Percentiles rank a stretch among this genome's conserved stretches.
These are phyloP conservation scores for Heliconius congener DNA, from an alignment of 1,140 invertebrate species.

Conservation along the genomic window DNA sequence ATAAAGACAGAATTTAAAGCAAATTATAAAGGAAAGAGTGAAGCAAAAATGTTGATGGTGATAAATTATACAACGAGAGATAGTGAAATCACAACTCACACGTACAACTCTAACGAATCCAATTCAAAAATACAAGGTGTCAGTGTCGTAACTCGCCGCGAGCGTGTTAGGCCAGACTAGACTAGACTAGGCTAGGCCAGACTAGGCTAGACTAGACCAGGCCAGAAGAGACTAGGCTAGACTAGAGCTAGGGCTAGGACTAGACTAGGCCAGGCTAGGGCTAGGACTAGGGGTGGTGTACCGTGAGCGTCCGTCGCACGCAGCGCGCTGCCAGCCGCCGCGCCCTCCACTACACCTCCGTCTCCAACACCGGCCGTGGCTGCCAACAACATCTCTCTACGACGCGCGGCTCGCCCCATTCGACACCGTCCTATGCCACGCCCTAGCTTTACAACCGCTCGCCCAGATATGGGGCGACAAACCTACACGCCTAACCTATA, in stretches of 20 bases:
- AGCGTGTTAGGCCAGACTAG: slow-evolving; percentile 27
- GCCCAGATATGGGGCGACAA: slow-evolving; percentile 55
- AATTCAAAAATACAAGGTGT: slow-evolving; percentile 18
- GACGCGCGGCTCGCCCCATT: slow-evolving; percentile 74
- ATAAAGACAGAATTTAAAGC: slow-evolving; percentile 13
- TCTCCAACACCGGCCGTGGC: slow-evolving; percentile 78
- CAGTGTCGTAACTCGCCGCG: slow-evolving; percentile 46
- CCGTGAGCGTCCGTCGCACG: slow-evolving; percentile 69
- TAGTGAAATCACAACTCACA: slow-evolving; percentile 19
- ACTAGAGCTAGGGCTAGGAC: slow-evolving; percentile 32
- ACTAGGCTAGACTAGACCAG: slow-evolving; percentile 5
- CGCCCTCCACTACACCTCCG: slow-evolving; percentile 80
- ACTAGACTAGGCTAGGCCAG: slow-evolving; percentile 2
- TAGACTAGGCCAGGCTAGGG: slow-evolving; percentile 25
- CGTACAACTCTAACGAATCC: slow-evolving; percentile 19
- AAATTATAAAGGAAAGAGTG: not conserved
- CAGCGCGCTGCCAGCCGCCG: slow-evolving; percentile 61
- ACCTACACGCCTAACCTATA: not conserved
- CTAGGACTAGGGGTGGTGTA: slow-evolving; percentile 56
- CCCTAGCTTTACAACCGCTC: slow-evolving; percentile 64
- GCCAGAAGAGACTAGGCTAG: not conserved
- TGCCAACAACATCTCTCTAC: slow-evolving; percentile 78
- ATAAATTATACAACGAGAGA: not conserved
- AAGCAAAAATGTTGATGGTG: slow-evolving; percentile 17
- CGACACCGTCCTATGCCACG: slow-evolving; percentile 74